These are phyloP conservation scores for Eufriesea mexicana DNA, from an alignment of 1,140 invertebrate species.

Conservation along the genomic window DNA sequence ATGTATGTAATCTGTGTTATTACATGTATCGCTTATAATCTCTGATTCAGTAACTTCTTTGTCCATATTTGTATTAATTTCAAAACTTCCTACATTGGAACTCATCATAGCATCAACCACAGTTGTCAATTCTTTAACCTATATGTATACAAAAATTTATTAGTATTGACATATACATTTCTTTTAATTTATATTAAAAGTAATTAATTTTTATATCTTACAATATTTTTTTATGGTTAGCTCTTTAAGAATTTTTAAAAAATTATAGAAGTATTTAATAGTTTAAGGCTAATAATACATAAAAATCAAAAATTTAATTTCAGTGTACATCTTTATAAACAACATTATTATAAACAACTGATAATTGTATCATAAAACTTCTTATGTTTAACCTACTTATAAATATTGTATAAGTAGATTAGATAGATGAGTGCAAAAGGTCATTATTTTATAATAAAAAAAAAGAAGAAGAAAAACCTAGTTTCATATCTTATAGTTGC, in stretches of 20 bases:
- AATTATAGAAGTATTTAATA: not conserved
- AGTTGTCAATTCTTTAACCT: slow-evolving; percentile 81
- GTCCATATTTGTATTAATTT: slow-evolving; percentile 17
- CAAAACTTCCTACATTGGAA: slow-evolving; percentile 51
- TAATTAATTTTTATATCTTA: not conserved
- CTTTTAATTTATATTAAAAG: not conserved
- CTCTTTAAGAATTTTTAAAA: not conserved
- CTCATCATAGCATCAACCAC: slow-evolving; percentile 75
- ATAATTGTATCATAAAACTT: not conserved
- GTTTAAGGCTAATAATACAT: not conserved
- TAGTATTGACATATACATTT: not conserved
- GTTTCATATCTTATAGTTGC: no score
- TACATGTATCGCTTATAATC: slow-evolving; percentile 13
- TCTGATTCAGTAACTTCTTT: slow-evolving; percentile 28
- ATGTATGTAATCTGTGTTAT: slow-evolving; percentile 34
- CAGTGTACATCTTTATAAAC: not conserved
- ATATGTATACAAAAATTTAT: slow-evolving; percentile 23
- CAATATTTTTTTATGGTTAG: not conserved
- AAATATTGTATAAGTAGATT: no score
- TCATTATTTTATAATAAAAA: no score
- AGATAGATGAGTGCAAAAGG: not conserved
- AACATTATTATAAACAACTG: not conserved
- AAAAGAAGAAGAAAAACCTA: no score
- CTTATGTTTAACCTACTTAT: slow-evolving; percentile 1
- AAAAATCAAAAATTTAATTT: not conserved